Evolutionary conservation across 2,113 vertebrate genomes (phyloP).

Genomic region (Gnathochromis pfefferi): DNA sequence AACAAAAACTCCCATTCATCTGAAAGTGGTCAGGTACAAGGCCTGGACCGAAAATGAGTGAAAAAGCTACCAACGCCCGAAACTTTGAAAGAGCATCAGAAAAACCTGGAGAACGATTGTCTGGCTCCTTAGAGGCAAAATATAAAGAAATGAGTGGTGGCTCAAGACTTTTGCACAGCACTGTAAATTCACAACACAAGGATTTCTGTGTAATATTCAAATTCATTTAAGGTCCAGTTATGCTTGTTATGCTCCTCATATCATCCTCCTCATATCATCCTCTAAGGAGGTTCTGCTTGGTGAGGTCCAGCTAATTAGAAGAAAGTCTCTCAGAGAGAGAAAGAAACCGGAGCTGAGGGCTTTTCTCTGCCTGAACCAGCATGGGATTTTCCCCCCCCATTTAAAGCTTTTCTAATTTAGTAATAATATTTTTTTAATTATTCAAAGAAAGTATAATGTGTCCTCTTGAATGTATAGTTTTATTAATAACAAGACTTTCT

Average conservation of each 20-base stretch:
- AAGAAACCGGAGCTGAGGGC: accelerated
- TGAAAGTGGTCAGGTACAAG: not conserved
- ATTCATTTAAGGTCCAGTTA: not conserved
- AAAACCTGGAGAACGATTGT: not conserved
- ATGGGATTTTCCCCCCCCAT: not conserved
- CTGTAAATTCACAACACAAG: not conserved
- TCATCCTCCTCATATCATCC: not conserved
- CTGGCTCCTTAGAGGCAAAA: not conserved
- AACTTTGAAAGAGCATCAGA: not conserved
- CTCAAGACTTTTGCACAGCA: not conserved
- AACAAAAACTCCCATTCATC: not conserved
- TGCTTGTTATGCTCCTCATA: not conserved
- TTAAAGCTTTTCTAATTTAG: not conserved
- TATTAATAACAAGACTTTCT: not conserved
- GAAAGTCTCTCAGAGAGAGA: not conserved
- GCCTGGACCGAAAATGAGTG: not conserved
- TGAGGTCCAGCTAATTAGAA: not conserved
- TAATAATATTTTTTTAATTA: accelerated
- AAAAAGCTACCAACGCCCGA: not conserved
- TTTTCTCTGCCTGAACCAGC: not conserved
- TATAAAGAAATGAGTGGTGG: not conserved
- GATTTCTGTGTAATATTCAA: not conserved
- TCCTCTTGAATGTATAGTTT: not conserved
- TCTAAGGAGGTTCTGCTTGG: not conserved
- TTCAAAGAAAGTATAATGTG: not conserved